A percentile compares a stretch with the other conserved stretches of the same genome.
phyloP scores from a whole-genome alignment of 2,113 vertebrate species.

The Thunnus maccoyii region DNA sequence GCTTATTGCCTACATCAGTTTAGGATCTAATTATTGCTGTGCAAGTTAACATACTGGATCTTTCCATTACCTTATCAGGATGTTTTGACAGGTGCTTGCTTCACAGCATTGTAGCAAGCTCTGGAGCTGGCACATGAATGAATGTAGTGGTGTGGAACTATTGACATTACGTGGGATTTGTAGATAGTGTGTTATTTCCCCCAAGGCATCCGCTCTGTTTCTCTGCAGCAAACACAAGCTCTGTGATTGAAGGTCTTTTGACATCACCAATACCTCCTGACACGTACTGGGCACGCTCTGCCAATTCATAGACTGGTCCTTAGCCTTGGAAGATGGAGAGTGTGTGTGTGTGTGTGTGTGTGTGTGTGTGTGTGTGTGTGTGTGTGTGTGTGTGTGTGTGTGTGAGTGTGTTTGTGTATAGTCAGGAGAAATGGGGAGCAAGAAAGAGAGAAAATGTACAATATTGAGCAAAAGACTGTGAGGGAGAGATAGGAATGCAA shows the following conservation, averaged over 20 bases:
- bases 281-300: slow-evolving; percentile 17
- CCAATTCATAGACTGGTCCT: slow-evolving; percentile 13
- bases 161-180: slow-evolving; percentile 57
- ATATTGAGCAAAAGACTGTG: not conserved
- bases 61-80: slow-evolving; percentile 50
- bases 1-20: slow-evolving; percentile 34
- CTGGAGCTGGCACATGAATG: slow-evolving; percentile 29
- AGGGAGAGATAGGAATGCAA: not conserved
- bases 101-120: not conserved
- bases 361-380: not conserved
- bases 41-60: slow-evolving; percentile 30
- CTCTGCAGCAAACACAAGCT: slow-evolving; percentile 42
- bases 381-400: no score
- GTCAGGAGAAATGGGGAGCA: no score
- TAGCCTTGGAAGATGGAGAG: not conserved
- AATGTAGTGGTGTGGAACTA: slow-evolving; percentile 37
- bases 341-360: slow-evolving; percentile 15
- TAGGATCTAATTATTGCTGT: slow-evolving; percentile 40
- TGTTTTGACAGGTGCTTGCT: slow-evolving; percentile 52
- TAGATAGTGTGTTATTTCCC: slow-evolving; percentile 59
- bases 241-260: slow-evolving; percentile 40
- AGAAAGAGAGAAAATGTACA: not conserved
- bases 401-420: no score
- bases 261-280: slow-evolving; percentile 47
- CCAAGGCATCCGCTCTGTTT: slow-evolving; percentile 11